A percentile compares a stretch with the other conserved stretches of the same genome.
phyloP scores from a whole-genome alignment of 2,888 invertebrate species.

The Amiota mariae region DNA sequence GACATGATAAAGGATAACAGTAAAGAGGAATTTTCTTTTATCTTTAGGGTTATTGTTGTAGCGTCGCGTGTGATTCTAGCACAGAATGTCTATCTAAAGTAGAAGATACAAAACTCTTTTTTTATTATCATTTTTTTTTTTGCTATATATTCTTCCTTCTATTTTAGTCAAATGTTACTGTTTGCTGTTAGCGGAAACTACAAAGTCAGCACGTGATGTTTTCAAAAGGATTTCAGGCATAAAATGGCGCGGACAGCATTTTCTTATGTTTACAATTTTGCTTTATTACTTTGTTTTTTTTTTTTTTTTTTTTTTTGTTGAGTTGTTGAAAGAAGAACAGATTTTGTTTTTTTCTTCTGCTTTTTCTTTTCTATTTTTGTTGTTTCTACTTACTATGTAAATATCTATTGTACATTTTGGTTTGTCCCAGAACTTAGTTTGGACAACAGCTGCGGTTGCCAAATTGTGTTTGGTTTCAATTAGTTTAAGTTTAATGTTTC shows the following conservation, averaged over 20 bases:
- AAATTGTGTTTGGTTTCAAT: conserved; percentile 13
- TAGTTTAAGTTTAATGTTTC: conserved; percentile 46
- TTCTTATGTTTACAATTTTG: not conserved
- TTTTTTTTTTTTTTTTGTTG: not conserved
- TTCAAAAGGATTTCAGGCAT: conserved; percentile 26
- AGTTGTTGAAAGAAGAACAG: not conserved
- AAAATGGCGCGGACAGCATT: conserved; percentile 37
- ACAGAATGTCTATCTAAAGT: too few relatives aligned
- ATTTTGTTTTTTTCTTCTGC: not conserved
- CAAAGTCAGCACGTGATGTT: conserved; percentile 19
- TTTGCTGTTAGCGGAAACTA: conserved; percentile 22
- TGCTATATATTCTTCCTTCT: conserved; percentile 16
- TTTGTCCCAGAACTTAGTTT: too few relatives aligned
- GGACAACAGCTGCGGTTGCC: conserved; percentile 14
- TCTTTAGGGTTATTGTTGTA: too few relatives aligned
- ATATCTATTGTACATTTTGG: too few relatives aligned
- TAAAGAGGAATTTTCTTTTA: too few relatives aligned
- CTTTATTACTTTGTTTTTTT: conserved; percentile 17
- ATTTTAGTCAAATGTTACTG: conserved; percentile 8
- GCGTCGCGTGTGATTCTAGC: too few relatives aligned
- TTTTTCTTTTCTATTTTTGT: not conserved
- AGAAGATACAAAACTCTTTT: conserved; percentile 9
- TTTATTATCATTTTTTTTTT: conserved; percentile 38
- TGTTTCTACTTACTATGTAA: too few relatives aligned
- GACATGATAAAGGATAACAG: too few relatives aligned